Evolutionary conservation across 2,113 vertebrate genomes (phyloP), one percentile per base, ranked within the genome.

Genomic region (Anhinga rufa): DNA sequence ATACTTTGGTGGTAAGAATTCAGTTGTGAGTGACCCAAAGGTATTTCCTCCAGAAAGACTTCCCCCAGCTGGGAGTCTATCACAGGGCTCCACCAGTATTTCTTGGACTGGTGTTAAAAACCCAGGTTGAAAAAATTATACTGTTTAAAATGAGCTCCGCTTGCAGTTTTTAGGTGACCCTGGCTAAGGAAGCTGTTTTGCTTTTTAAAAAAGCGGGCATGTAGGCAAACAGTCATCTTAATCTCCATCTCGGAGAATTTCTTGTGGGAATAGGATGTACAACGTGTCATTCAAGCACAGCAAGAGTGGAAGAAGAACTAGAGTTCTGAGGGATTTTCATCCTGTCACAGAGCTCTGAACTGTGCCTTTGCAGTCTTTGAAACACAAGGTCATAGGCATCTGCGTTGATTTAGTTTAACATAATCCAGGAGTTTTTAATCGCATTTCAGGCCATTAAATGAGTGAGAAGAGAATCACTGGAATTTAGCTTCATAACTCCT

Each of bases 381-480:
- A 83, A 57, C 91, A 66, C 94, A 96, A 97, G 94, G 97, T 96
- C 95, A 58, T n/a, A 70, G 86, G 74, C 92, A 89, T 95, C 94
- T 96, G 95, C 1, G 4, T 87, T 96, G 86, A 82, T 95, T 89
- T 85, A 91, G 75, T 95, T 93, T 70, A 89, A 97, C 81, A 80
- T 97, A 95, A 97, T 95, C 95, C 94, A 93, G 92, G 95, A 92
- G 71, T 65, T 93, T 97, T 96, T 97, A 95, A 95, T 95, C 92
- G 65, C 81, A 91, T 97, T 97, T 94, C 89, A 76, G 86, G 86
- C 91, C 96, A 95, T 96, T 97, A 96, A 95, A 93, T 6, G 92
- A 91, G 95, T 66, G 89, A 89, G 86, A 93, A 88, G 82, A 88
- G 91, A 97, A 95, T 95, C 86, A 82, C 77, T 95, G 88, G 94